Base-by-base conservation (phyloP, 2,888 invertebrate species). In the Trachelus iudaicus region DNA sequence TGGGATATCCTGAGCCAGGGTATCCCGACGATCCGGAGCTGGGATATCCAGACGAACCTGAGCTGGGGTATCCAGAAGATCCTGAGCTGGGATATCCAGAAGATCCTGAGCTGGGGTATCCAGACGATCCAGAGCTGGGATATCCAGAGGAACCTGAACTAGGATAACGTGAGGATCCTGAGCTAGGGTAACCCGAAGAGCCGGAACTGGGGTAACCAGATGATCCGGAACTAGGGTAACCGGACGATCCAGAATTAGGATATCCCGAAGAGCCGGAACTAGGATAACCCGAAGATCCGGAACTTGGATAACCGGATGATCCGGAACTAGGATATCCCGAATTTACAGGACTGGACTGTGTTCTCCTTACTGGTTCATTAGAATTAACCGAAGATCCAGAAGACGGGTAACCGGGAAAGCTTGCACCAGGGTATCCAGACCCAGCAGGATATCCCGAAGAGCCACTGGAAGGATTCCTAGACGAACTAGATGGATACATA, bases 261-360 rank as follows among this genome's bases (percentile, higher is more conserved):
- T 77, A 77, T 15, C 73, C 40, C 11, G 79, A 79, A 15, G 75
- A 74, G 4, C 77, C 79, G 35, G 75, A 74, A 73, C 40, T 33
- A 34, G 78, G 77, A 0, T 77, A 75, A 15, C 78, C 78, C 4
- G 78, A 75, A 0, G 75, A 75, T 56, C 35, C 68, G 23, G 73
- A 73, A 12, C 73, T 33, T 23, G 82, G 82, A 77, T 81, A 82
- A 23, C 82, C 79, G 40, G 79, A 79, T 1, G 34, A 79, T 37
- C 78, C 78, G 30, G 82, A 76, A 6, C 76, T 76, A 35, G 74
- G 83, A 75, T 77, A 83, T 33, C 81, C 77, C 9, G 84, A 75
- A 35, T 73, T 69, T 4, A 74, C 56, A 78, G 11, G 81, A 79
- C 77, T 80, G 78, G 11, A 40, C 77, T 12, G 81, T 68, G 15